Base-by-base conservation (phyloP, 2,888 invertebrate species). In the Diabrotica balteata region DNA sequence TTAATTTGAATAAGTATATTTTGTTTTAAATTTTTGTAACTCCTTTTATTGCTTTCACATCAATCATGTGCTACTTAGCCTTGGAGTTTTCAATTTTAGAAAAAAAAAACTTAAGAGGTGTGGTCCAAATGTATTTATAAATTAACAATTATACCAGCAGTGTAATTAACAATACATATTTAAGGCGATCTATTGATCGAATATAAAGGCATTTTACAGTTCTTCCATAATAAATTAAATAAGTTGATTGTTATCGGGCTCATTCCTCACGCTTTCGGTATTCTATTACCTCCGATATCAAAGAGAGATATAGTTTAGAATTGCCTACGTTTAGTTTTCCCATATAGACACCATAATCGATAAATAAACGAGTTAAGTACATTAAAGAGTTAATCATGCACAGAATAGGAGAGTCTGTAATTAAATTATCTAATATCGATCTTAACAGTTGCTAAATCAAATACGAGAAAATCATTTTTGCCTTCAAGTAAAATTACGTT, bases 191-290 rank as follows among this genome's bases (percentile, higher is more conserved):
- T 57, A 60, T 65, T 46, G 49, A 58, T 52, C n/a, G 49, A 8
- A n/a, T 53, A 44, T 17, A 50, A 17, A 62, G 47, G 72, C 63
- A 67, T 63, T 67, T 70, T 67, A 72, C 68, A 72, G 66, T 55
- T 51, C 61, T 49, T 66, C 68, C 43, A 63, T 69, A 66, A 72
- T 72, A 73, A 66, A 73, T 73, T 72, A 73, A 60, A 67, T 66
- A 67, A 65, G 65, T 57, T 32, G 67, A 63, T 66, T 63, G 67
- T 69, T 69, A 71, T 71, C 71, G 17, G 54, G 42, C 47, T 53
- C 54, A 59, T 71, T 69, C 63, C 64, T 71, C 65, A 71, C 64
- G 68, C 68, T 68, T 68, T 68, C 59, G 53, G 67, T 69, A 69
- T 69, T 69, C 68, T 69, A 69, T 71, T 68, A 71, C 68, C 62